These are phyloP conservation scores for Ips nitidus DNA, from an alignment of 1,140 invertebrate species.

Conservation along the genomic window DNA sequence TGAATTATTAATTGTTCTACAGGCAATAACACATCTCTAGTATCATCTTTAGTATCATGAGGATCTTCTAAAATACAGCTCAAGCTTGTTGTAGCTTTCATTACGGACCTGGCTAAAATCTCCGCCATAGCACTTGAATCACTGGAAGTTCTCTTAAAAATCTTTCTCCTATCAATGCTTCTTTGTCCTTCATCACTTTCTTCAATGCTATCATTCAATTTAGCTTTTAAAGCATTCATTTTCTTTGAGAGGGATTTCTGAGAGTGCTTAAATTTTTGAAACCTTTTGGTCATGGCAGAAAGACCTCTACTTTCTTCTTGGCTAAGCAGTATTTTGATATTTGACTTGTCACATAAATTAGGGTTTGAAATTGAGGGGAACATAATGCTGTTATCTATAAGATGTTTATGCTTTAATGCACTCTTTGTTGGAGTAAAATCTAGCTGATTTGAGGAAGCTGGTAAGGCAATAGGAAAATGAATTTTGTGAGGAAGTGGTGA, in stretches of 20 bases:
- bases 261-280: constrained; percentile 59
- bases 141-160: constrained; percentile 58
- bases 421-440: no score
- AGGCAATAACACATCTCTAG: constrained; percentile 35
- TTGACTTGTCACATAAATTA: constrained; percentile 45
- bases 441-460: background rate
- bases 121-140: constrained; percentile 65
- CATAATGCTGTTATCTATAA: constrained; percentile 17
- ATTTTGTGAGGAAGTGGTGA: constrained; percentile 25
- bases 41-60: constrained; percentile 35
- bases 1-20: constrained; percentile 28
- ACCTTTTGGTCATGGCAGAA: constrained; percentile 55
- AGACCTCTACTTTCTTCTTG: constrained; percentile 60
- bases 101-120: constrained; percentile 63
- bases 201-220: constrained; percentile 48
- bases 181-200: constrained; percentile 47
- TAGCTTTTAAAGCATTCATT: constrained; percentile 54
- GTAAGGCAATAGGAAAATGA: constrained; percentile 26
- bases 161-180: constrained; percentile 43
- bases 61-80: constrained; percentile 47
- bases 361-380: constrained; percentile 36
- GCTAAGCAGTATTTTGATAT: constrained; percentile 54
- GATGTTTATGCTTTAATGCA: background rate
- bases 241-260: constrained; percentile 58
- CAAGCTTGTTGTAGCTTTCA: constrained; percentile 61